Evolutionary conservation across 2,888 invertebrate genomes (phyloP).

Genomic region (Craniophora ligustri): DNA sequence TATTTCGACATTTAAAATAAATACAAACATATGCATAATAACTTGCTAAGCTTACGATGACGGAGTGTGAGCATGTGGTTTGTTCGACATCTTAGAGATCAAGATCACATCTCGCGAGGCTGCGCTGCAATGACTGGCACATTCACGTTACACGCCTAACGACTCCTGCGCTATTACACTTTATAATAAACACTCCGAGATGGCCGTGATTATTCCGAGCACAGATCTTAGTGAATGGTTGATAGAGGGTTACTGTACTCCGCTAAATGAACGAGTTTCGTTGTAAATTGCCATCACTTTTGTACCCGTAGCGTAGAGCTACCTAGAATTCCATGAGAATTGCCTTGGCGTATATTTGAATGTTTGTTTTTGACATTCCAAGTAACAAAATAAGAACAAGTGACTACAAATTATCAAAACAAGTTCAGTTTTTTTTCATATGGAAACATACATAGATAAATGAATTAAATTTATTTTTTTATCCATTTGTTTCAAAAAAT

Average conservation of each 20-base stretch:
- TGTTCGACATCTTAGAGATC: constrained; percentile 36
- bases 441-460: no score
- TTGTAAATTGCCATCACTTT: constrained; percentile 40
- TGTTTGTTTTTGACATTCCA: constrained; percentile 17
- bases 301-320: constrained; percentile 8
- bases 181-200: constrained; percentile 56
- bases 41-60: constrained; percentile 41
- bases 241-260: constrained; percentile 35
- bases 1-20: not conserved
- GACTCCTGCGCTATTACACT: constrained; percentile 64
- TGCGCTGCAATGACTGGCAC: constrained; percentile 51
- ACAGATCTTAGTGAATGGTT: constrained; percentile 35
- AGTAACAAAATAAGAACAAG: constrained; percentile 4
- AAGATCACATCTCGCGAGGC: constrained; percentile 41
- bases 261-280: constrained; percentile 29
- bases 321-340: constrained; percentile 31
- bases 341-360: constrained; percentile 25
- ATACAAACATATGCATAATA: constrained; percentile 17
- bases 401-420: constrained; percentile 2
- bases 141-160: constrained; percentile 65
- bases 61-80: constrained; percentile 29
- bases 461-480: no score
- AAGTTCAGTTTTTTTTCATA: no score
- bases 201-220: constrained; percentile 45
- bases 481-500: no score